Conservation (phyloP, 2,888 invertebrate genomes). For the Glomeris marginata region DNA sequence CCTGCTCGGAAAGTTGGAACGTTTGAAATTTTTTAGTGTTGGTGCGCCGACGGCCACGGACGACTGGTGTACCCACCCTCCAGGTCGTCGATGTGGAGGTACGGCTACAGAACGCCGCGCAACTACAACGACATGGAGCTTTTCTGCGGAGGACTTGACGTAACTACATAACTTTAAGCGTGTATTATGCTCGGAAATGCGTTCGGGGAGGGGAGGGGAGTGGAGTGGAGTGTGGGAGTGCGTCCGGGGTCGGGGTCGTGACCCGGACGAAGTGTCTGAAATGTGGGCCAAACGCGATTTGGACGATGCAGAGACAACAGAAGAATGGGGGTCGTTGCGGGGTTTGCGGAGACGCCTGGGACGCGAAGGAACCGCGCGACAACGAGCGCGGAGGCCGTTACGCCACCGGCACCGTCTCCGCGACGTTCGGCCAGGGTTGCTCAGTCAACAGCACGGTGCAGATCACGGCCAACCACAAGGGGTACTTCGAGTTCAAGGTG, state of each 20-base stretch:
- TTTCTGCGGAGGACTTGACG: conserved; percentile 30
- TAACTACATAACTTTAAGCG: conserved; percentile 15
- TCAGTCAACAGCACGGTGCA: conserved; percentile 56
- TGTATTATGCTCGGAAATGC: too few relatives aligned
- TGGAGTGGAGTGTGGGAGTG: too few relatives aligned
- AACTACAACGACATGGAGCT: conserved; percentile 24
- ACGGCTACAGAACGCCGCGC: conserved; percentile 45
- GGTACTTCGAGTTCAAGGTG: conserved; percentile 69
- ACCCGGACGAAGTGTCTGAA: background rate
- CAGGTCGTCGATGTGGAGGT: conserved; percentile 32
- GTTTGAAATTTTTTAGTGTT: too few relatives aligned
- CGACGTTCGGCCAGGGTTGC: conserved; percentile 67
- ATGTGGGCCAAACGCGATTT: background rate
- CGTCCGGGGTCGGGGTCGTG: background rate
- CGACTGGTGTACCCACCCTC: conserved; percentile 24
- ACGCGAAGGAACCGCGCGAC: conserved; percentile 53
- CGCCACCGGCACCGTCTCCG: conserved; percentile 67
- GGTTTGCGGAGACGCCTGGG: conserved; percentile 72
- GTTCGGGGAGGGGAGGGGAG: too few relatives aligned
- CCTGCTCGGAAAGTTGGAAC: too few relatives aligned
- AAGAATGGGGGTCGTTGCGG: conserved; percentile 72
- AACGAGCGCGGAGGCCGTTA: conserved; percentile 69
- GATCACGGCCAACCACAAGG: conserved; percentile 74
- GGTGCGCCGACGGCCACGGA: conserved; percentile 19
- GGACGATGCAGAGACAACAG: conserved; percentile 45